Conservation (phyloP, 1,140 invertebrate genomes). For the Odontomachus brunneus region DNA sequence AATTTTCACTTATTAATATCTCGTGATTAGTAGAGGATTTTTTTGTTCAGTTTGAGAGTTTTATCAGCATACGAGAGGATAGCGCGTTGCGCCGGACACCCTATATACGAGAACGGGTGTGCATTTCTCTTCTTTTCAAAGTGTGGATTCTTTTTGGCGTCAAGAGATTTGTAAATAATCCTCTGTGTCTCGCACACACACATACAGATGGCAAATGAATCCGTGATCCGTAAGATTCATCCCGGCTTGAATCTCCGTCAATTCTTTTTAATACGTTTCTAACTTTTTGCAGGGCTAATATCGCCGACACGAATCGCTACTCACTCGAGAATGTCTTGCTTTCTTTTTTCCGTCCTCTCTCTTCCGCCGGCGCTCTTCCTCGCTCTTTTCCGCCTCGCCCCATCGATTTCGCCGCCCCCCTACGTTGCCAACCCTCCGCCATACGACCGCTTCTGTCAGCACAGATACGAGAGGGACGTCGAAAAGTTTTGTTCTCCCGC, state of each 20-base stretch:
- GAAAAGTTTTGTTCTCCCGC: slow-evolving; percentile 63
- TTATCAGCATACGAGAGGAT: too few species aligned
- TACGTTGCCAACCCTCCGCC: background rate
- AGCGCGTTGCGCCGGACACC: too few species aligned
- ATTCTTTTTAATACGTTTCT: slow-evolving; percentile 17
- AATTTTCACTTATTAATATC: too few species aligned
- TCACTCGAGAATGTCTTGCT: slow-evolving; percentile 61
- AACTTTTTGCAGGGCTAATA: slow-evolving; percentile 52
- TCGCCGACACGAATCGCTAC: slow-evolving; percentile 66
- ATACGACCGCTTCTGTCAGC: slow-evolving; percentile 57
- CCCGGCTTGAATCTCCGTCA: background rate
- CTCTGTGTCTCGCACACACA: too few species aligned
- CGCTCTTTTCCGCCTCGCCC: slow-evolving; percentile 6
- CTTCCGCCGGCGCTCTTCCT: background rate
- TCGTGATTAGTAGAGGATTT: too few species aligned
- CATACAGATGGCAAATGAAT: background rate
- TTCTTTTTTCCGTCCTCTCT: slow-evolving; percentile 18
- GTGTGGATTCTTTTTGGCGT: too few species aligned
- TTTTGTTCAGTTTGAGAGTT: too few species aligned
- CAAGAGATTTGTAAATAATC: too few species aligned
- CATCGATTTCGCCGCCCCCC: slow-evolving; percentile 48
- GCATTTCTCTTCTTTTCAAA: too few species aligned
- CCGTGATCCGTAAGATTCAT: slow-evolving; percentile 5
- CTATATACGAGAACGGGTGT: too few species aligned
- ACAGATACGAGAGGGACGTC: slow-evolving; percentile 42